Evolutionary conservation across 2,113 vertebrate species (phyloP), one percentile per base, ranked within the genome.

Genomic region (Oncorhynchus kisutch): DNA sequence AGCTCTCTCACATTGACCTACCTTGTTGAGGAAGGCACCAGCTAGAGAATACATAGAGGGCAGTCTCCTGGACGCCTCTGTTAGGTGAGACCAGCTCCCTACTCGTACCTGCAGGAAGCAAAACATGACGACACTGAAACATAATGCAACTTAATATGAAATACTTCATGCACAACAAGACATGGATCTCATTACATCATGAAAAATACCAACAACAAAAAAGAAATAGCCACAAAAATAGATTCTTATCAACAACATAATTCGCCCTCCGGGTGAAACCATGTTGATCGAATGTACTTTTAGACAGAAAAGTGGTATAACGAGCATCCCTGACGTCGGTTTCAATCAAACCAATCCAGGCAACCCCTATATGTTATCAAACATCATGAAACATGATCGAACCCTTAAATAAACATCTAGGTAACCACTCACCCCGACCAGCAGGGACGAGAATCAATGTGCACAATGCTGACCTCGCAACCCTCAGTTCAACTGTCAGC

Each of bases 21-120:
- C 90, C 81, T 85, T 79, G 39, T 82, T 83, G 66, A 77, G 73
- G 70, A 3, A 70, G 66, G 78, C 65, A 20, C 20, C 45, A 22
- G 9, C 59, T 62, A 22, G n/a, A 39, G 51, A 90, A 91, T 90
- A 90, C 88, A 90, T 88, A 90, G 73, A 71, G 4, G 74, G 85
- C 75, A 85, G 90, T 90, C 89, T 88, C 82, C 84, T 83, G 84
- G 85, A 92, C 85, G 88, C 90, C 75, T 90, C 78, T 82, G 64
- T 90, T 90, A 92, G 93, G 92, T 89, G 93, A 94, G 93, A 91
- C 93, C 93, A 94, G 93, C 93, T 94, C 93, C 92, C 92, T 91
- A 91, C 92, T 92, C 93, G 92, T 94, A 93, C 93, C 93, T 94
- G 81, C 6, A 72, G 31, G 68, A 0, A 16, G 54, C 66, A 22